Conservation (phyloP, 1,140 invertebrate species). For the Rhagoletis pomonella region DNA sequence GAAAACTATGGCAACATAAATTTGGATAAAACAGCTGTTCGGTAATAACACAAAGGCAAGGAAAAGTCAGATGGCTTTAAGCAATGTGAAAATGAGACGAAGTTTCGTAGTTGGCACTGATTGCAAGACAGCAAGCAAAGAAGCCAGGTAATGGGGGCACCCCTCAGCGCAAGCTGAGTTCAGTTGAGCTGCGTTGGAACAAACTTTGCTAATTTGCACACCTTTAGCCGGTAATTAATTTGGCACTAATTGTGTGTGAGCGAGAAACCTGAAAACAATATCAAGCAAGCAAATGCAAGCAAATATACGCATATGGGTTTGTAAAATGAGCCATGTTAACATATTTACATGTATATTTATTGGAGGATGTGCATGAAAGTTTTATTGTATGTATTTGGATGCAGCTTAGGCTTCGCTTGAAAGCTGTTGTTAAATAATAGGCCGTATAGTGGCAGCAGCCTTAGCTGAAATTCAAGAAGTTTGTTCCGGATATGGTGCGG, state of each 20-base stretch:
- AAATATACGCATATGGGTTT: background rate
- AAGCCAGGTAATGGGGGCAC: too few species aligned
- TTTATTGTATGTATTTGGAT: background rate
- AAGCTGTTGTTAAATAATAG: background rate
- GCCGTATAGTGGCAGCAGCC: background rate
- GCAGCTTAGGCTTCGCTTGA: background rate
- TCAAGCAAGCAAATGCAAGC: background rate
- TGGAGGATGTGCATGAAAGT: too few species aligned
- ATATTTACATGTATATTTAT: background rate
- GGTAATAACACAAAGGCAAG: background rate
- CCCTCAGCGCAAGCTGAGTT: too few species aligned
- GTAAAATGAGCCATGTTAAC: conserved; percentile 7
- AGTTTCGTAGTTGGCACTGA: background rate
- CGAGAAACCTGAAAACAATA: background rate
- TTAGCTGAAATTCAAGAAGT: background rate
- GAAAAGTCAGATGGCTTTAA: background rate
- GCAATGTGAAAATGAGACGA: background rate
- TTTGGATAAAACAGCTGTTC: conserved; percentile 3
- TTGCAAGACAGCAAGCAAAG: background rate
- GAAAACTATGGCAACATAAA: conserved; percentile 16
- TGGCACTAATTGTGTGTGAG: conserved; percentile 16
- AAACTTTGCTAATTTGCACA: conserved; percentile 41
- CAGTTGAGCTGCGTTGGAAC: background rate
- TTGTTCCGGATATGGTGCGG: background rate
- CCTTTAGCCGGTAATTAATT: conserved; percentile 30